These are phyloP conservation scores for Nectonema munidae DNA, from an alignment of 2,888 invertebrate species.

Conservation along the genomic window DNA sequence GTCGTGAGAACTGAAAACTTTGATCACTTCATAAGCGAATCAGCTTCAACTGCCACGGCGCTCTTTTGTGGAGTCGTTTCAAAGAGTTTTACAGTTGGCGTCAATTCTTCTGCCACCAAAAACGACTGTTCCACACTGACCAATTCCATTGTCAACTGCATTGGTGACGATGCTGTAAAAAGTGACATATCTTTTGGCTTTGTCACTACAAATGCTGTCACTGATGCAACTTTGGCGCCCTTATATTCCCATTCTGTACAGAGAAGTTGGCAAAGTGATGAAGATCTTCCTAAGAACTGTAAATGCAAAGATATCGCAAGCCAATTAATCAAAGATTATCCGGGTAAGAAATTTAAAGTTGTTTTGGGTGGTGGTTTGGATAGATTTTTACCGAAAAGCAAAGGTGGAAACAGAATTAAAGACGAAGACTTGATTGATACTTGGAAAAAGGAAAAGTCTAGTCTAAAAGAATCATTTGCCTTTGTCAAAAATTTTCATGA, in stretches of 20 bases:
- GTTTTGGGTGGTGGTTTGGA: background rate
- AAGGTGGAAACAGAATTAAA: too few species aligned
- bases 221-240: constrained; percentile 1
- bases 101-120: background rate
- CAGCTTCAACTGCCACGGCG: constrained; percentile 8
- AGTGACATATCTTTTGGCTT: too few species aligned
- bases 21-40: too few species aligned
- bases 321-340: constrained; percentile 8
- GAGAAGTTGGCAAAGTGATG: background rate
- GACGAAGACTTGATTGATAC: too few species aligned
- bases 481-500: too few species aligned
- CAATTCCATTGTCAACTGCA: background rate
- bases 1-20: too few species aligned
- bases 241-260: background rate
- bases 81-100: constrained; percentile 2
- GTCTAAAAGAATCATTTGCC: too few species aligned
- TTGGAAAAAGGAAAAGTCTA: too few species aligned
- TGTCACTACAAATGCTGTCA: background rate
- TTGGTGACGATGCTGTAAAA: too few species aligned
- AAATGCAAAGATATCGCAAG: constrained; percentile 9
- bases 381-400: too few species aligned
- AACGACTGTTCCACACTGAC: too few species aligned
- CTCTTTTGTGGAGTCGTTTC: constrained; percentile 1
- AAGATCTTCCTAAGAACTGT: background rate
- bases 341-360: constrained; percentile 6